Evolutionary conservation across 1,140 invertebrate genomes (phyloP), one percentile per base, ranked within the genome.

Genomic region (Vanessa atalanta): DNA sequence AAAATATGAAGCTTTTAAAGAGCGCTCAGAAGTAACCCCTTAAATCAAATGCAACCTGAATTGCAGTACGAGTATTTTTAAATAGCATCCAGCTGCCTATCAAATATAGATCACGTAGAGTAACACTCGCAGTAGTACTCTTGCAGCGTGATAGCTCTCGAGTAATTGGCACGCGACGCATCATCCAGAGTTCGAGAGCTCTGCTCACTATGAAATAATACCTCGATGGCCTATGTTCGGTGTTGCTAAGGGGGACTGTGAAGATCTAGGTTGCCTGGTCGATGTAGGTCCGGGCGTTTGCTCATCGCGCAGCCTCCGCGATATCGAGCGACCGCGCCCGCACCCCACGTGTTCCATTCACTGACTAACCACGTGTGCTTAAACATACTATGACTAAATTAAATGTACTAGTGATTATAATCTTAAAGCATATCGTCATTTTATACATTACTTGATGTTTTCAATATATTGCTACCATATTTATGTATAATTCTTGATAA

Each of bases 281-380:
- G 61, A 66, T 64, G 66, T 37, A 57, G 72, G 80, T 81, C 89
- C 86, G 87, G 85, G 85, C 85, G 80, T 61, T 77, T 76, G 82
- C 83, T 80, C 81, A 88, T 82, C 77, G 89, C 89, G 89, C 90
- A 92, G 89, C 90, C 89, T 91, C 90, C 90, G 86, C 83, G 57
- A 74, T 91, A 92, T 91, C 84, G 90, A 90, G 75, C 90, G 90
- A 78, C 86, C 90, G 85, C 88, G 85, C 84, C 87, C 87, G 81
- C 75, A 37, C 68, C 67, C 87, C 89, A 92, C 88, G 88, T 92
- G 90, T 78, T 90, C 60, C 89, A 92, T 92, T 91, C 88, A 92
- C 81, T 82, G 80, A 77, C 14, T 20, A 66, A 81, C 83, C 88
- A 91, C 87, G 88, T 90, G 89, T 16, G 23, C n/a, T 69, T 26